A percentile compares a stretch with the other conserved stretches of the same genome.
Conservation (phyloP, 2,113 vertebrate species). For the Castor canadensis region DNA sequence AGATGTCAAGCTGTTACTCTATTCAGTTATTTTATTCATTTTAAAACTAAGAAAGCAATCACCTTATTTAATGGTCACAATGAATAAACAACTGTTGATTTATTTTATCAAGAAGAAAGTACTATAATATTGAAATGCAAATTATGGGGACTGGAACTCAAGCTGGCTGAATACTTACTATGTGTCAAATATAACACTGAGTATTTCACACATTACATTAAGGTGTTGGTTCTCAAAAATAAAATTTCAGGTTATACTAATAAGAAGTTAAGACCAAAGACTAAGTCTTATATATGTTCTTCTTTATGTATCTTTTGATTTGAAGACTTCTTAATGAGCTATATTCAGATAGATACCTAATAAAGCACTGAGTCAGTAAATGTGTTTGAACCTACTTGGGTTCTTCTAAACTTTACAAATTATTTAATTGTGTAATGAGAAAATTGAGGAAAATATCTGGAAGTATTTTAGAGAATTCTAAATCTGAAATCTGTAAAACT, state of each 20-base stretch:
- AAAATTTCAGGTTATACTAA: not conserved
- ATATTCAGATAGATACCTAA: not conserved
- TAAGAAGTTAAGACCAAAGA: not conserved
- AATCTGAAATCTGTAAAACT: conserved; percentile 30
- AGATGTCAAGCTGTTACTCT: not conserved
- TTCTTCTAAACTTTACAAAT: conserved; percentile 1
- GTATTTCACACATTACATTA: not conserved
- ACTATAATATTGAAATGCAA: not conserved
- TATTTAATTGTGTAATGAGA: conserved; percentile 13
- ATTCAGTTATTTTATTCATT: conserved; percentile 30
- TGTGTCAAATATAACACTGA: not conserved
- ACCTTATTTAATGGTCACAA: conserved; percentile 28
- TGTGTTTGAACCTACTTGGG: not conserved
- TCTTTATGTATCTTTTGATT: not conserved
- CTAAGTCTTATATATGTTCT: not conserved
- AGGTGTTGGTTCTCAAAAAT: not conserved
- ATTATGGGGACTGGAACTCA: not conserved
- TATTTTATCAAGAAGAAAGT: conserved; percentile 44
- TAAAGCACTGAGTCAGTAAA: conserved; percentile 24
- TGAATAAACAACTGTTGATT: not conserved
- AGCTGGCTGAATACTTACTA: not conserved
- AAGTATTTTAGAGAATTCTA: conserved; percentile 35
- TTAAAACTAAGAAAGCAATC: conserved; percentile 46
- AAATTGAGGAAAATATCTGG: not conserved
- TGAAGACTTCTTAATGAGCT: not conserved